Base-by-base conservation (phyloP, 2,113 vertebrate genomes). In the Cettia cetti region DNA sequence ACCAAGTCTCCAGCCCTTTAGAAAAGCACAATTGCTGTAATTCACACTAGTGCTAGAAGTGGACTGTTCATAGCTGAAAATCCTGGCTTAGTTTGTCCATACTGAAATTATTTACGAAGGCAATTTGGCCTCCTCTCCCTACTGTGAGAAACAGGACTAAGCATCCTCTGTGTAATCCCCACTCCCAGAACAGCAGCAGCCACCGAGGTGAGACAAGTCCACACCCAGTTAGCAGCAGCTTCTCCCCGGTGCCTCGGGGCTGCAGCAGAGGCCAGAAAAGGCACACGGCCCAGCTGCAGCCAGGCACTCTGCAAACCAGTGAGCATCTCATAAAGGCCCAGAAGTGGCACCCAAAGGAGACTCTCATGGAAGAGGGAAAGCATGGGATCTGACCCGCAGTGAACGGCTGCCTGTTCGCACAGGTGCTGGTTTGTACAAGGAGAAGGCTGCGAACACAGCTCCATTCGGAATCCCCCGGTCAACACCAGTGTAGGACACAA, bases 261-360 rank as follows among this genome's bases (percentile, higher is more conserved):
- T 65, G 64, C 49, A 68, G 31, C 8, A 42, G n/a, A 27, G 54
- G 37, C 19, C 56, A 70, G 26, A n/a, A 31, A 50, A 54, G 44
- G 59, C 60, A 42, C 53, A 33, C 0, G 1, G 52, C 56, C 78
- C n/a, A 27, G 78, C 82, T 45, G 31, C 86, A 39, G 47, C 23
- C 42, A 45, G 69, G 33, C 16, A 4, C n/a, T 35, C 52, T 11
- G 54, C 42, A 76, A 45, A 47, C 5, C 39, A 45, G 3, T 2
- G 20, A 27, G 17, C 3, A 24, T 7, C 26, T 47, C 15, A 0
- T 4, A 24, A 33, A 0, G 3, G 8, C 20, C 61, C 60, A 30
- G 52, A 39, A 60, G 20, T 1, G 6, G 22, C 50, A 72, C 9
- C 72, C 40, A n/a, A 22, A 84, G n/a, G 4, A 68, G 9, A 42